These are phyloP conservation scores for Steinernema feltiae DNA, from an alignment of 1,140 invertebrate species.

Conservation along the genomic window DNA sequence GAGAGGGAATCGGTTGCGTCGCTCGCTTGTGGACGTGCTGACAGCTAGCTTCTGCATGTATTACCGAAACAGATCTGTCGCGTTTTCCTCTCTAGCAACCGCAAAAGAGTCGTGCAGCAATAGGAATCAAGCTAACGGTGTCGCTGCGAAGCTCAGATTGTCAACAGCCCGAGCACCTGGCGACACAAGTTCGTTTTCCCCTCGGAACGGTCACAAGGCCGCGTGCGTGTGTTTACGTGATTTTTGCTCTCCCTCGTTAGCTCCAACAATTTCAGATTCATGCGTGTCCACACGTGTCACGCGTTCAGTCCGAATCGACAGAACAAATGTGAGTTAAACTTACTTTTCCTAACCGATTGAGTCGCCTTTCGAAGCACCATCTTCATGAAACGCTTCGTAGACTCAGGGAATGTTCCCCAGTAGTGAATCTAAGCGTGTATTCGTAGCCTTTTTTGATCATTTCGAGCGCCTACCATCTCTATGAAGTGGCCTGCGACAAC, in stretches of 20 bases:
- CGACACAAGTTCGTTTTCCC: too few relatives aligned
- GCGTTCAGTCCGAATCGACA: background rate
- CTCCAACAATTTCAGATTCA: background rate
- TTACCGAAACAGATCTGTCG: too few relatives aligned
- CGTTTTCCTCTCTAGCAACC: too few relatives aligned
- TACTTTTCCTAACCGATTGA: background rate
- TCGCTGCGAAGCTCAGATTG: too few relatives aligned
- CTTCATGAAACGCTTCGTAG: background rate
- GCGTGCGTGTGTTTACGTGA: background rate
- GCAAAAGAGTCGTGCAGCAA: too few relatives aligned
- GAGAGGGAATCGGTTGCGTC: too few relatives aligned
- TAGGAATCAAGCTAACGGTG: too few relatives aligned
- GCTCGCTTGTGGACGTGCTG: too few relatives aligned
- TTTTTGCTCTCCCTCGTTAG: too few relatives aligned
- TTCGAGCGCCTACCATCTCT: background rate
- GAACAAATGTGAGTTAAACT: background rate
- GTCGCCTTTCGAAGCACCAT: background rate
- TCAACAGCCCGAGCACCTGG: too few relatives aligned
- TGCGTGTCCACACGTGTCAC: background rate
- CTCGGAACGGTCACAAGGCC: too few relatives aligned
- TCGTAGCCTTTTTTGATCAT: background rate
- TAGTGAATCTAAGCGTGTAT: background rate
- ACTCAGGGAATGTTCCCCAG: background rate
- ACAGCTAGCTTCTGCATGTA: too few relatives aligned
- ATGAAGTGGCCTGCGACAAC: conserved; percentile 1